Evolutionary conservation across 2,113 vertebrate genomes (phyloP), one percentile per base, ranked within the genome.

Genomic region (Ellobius talpinus): DNA sequence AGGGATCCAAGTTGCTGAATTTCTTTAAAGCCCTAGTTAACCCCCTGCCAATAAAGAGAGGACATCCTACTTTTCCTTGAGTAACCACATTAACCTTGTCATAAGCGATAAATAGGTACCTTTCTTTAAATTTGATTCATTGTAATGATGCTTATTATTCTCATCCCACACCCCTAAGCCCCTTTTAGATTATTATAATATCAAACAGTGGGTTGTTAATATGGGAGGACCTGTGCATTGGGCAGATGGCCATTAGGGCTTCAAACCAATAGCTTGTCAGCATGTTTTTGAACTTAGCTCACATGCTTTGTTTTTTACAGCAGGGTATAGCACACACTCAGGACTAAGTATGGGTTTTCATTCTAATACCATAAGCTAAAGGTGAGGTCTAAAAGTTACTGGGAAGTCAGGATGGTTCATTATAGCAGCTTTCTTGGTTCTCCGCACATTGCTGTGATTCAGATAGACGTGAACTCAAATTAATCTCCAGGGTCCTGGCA

Each of bases 301-400:
- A 23, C 45, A 9, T 19, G 21, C 14, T 85, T 45, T 10, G 1
- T 7, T 3, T 3, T 45, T 1, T 31, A 4, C 6, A 47, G 4
- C 39, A 85, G 2, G 16, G 39, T 29, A 45, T 31, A 17, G 39
- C 9, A 33, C 29, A 33, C 66, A 21, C 14, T 63, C 13, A 66
- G 19, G 3, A 68, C 10, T 36, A 36, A 87, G 10, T 36, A 68
- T 36, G 17, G 31, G 0, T 33, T 9, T 23, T 50, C 19, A 45
- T 24, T 14, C 33, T 36, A 70, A 52, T 36, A 87, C 33, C 12
- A 23, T 70, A 50, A n/a, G 12, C 31, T 47, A n/a, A 52, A 4
- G 12, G 70, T 70, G 17, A 87, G 17, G 11, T 36, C 31, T 87
- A 31, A 70, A 50, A 16, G 21, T 16, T 52, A 52, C 11, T 52